A percentile compares a stretch with the other conserved stretches of the same genome.
phyloP scores from a whole-genome alignment of 2,113 vertebrate species.

The Phyllopteryx taeniolatus region DNA sequence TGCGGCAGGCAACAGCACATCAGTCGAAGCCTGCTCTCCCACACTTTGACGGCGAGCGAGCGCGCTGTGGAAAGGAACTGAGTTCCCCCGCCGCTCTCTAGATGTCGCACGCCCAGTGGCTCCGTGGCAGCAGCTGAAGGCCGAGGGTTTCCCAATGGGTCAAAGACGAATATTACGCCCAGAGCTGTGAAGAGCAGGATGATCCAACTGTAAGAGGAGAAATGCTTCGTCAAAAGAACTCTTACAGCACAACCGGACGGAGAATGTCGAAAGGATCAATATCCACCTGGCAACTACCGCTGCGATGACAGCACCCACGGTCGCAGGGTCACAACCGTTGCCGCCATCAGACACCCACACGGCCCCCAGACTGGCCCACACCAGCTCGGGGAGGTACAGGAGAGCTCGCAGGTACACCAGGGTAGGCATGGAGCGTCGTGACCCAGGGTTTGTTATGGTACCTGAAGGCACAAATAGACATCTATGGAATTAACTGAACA shows the following conservation, averaged over 20 bases:
- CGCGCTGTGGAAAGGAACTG: constrained; percentile 83
- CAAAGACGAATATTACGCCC: constrained; percentile 86
- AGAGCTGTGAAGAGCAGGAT: constrained; percentile 82
- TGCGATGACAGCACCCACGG: constrained; percentile 76
- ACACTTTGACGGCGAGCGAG: constrained; percentile 83
- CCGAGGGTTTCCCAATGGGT: constrained; percentile 83
- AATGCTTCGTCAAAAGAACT: not conserved
- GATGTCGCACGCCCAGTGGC: constrained; percentile 61
- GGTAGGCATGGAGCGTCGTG: constrained; percentile 84
- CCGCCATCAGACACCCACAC: constrained; percentile 82
- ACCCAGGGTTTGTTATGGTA: constrained; percentile 89
- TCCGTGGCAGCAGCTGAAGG: constrained; percentile 20
- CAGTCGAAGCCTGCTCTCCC: constrained; percentile 85
- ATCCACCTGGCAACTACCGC: constrained; percentile 87
- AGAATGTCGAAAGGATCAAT: not conserved
- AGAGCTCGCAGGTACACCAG: constrained; percentile 86
- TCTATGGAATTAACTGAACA: not conserved
- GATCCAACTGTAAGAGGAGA: constrained; percentile 79
- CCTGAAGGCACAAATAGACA: constrained; percentile 63
- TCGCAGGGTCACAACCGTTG: constrained; percentile 77
- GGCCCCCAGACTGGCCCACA: constrained; percentile 87
- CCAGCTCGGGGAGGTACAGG: constrained; percentile 86
- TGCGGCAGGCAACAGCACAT: constrained; percentile 90
- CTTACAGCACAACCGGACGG: not conserved
- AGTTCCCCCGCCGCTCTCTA: constrained; percentile 80